These are phyloP conservation scores for Nothoprocta pentlandii DNA, from an alignment of 2,113 vertebrate species.

Conservation along the genomic window DNA sequence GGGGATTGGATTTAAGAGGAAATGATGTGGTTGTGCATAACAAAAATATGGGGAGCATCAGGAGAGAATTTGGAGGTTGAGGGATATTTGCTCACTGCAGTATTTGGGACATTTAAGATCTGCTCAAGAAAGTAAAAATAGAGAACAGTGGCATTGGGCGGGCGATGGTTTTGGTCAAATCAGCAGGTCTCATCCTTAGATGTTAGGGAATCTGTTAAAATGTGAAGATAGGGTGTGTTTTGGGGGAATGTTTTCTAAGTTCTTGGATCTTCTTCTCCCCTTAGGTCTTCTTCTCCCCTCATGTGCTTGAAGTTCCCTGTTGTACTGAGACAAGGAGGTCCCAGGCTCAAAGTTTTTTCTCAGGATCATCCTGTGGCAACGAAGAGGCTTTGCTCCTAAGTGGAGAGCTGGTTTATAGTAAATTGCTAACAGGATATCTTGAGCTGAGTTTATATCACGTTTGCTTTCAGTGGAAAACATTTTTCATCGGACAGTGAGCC, in stretches of 20 bases:
- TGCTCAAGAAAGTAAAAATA: not conserved
- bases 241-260: not conserved
- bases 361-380: not conserved
- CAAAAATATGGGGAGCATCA: not conserved
- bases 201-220: not conserved
- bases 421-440: accelerated
- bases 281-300: not conserved
- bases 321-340: not conserved
- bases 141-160: not conserved
- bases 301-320: not conserved
- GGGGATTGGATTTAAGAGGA: not conserved
- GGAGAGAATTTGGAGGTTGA: not conserved
- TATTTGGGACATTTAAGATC: not conserved
- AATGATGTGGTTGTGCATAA: not conserved
- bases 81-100: not conserved
- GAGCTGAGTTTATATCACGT: not conserved
- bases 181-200: not conserved
- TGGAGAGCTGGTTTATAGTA: not conserved
- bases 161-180: not conserved
- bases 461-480: not conserved
- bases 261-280: not conserved
- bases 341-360: not conserved
- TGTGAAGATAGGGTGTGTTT: not conserved
- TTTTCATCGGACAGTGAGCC: not conserved
- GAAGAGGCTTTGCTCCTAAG: not conserved